A percentile compares a stretch with the other conserved stretches of the same genome.
Conservation (phyloP, 2,888 invertebrate species). For the Griposia aprilina region DNA sequence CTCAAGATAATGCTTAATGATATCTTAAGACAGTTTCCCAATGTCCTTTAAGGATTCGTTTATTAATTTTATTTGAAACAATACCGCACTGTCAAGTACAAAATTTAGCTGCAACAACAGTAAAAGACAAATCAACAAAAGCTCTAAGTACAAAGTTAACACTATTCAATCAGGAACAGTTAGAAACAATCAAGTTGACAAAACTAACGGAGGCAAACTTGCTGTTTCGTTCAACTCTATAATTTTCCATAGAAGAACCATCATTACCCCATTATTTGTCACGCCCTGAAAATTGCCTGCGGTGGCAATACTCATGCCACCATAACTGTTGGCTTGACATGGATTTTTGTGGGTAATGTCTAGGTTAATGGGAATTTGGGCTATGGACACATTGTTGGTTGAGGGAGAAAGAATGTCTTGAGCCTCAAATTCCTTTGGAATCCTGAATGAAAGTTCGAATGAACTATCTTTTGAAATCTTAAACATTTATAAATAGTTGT, state of each 20-base stretch:
- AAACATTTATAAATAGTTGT: background rate
- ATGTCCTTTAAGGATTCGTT: too few relatives aligned
- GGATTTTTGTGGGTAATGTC: constrained; percentile 63
- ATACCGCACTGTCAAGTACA: background rate
- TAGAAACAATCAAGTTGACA: constrained; percentile 62
- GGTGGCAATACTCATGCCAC: constrained; percentile 66
- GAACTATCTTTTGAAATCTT: background rate
- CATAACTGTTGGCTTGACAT: constrained; percentile 68
- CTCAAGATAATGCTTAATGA: too few relatives aligned
- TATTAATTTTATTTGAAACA: background rate
- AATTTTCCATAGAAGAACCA: constrained; percentile 61
- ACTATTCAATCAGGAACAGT: constrained; percentile 59
- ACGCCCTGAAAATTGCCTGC: constrained; percentile 79
- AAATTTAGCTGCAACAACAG: constrained; percentile 9
- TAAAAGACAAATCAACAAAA: constrained; percentile 11
- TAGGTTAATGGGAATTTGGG: constrained; percentile 64
- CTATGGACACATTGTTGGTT: constrained; percentile 34
- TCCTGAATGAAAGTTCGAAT: background rate
- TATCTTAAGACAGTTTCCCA: too few relatives aligned
- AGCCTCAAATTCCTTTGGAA: background rate
- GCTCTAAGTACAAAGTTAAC: constrained; percentile 12
- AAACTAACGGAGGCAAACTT: constrained; percentile 60
- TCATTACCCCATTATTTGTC: constrained; percentile 75
- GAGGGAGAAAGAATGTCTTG: background rate
- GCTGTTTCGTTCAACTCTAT: constrained; percentile 55